Percentiles rank a stretch among this genome's conserved stretches.
phyloP scores from a whole-genome alignment of 2,888 invertebrate species.

The Apotomis betuletana region DNA sequence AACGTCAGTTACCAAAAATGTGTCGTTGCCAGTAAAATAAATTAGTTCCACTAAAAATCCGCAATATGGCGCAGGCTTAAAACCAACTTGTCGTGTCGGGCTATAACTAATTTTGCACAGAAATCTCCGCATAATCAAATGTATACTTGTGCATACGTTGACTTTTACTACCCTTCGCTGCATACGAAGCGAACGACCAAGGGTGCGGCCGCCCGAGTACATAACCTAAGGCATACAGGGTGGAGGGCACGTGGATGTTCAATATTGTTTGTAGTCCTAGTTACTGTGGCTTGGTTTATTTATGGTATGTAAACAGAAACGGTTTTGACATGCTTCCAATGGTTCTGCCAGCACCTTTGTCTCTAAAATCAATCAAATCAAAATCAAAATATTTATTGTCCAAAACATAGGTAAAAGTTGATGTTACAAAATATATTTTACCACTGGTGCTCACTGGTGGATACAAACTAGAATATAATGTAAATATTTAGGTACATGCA shows the following conservation, averaged over 20 bases:
- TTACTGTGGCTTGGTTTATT: background rate
- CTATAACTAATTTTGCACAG: background rate
- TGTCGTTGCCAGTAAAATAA: too few relatives aligned
- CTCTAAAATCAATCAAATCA: too few relatives aligned
- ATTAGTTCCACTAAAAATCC: too few relatives aligned
- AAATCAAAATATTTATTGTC: too few relatives aligned
- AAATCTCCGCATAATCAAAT: background rate
- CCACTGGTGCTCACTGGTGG: too few relatives aligned
- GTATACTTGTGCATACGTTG: conserved; percentile 7
- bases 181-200: conserved; percentile 18
- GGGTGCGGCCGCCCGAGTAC: conserved; percentile 3
- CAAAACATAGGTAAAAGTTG: too few relatives aligned
- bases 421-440: too few relatives aligned
- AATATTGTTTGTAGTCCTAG: conserved; percentile 5
- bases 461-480: too few relatives aligned
- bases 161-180: conserved; percentile 16
- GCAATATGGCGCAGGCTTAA: too few relatives aligned
- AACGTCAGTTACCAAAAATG: too few relatives aligned
- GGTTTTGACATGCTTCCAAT: background rate
- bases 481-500: too few relatives aligned
- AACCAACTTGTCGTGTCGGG: too few relatives aligned
- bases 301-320: background rate
- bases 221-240: conserved; percentile 3
- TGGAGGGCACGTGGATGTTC: background rate
- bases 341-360: background rate